Evolutionary conservation across 2,888 invertebrate species (phyloP), one percentile per base, ranked within the genome.

Genomic region (Silvanus unidentatus): DNA sequence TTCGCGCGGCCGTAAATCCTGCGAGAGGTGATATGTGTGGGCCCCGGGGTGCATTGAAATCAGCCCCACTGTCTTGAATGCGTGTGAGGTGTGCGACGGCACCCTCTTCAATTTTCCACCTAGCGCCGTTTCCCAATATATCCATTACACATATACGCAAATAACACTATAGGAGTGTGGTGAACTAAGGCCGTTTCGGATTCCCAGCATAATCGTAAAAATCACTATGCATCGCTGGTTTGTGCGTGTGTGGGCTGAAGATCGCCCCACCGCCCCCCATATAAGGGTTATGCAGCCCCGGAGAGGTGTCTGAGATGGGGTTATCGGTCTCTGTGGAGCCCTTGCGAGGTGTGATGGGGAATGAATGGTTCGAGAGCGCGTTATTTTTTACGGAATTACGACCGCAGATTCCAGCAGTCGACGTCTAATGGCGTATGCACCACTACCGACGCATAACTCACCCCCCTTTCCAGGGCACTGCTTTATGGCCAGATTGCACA

Each of bases 371-470:
- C 57, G 61, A 48, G n/a, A n/a, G 60, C 51, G 43, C 58, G 58
- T 56, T 60, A 59, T 66, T 67, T 66, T 64, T 63, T 63, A 56
- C 50, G 61, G 57, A 61, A 62, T 65, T 66, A 64, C 62, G 59
- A 58, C 64, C 62, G 60, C 65, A 62, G 60, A 65, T 61, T 62
- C 60, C 53, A 54, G 54, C 48, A 43, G 38, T 42, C 67, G 72
- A 60, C 69, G 73, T 74, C 76, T 76, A 76, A 77, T 76, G 76
- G 76, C 75, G 71, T 68, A 70, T 68, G 67, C 73, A 73, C 73
- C 73, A 22, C 22, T 22, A 22, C 22, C 32, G 32, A 32, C 11
- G 4, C 13, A 12, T 12, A 32, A 12, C 10, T 32, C 32, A 8
- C 32, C 72, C 70, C 70, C 72, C 71, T 68, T 70, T 69, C 53